Base-by-base conservation (phyloP, 2,113 vertebrate species). In the Ptyas mucosa region DNA sequence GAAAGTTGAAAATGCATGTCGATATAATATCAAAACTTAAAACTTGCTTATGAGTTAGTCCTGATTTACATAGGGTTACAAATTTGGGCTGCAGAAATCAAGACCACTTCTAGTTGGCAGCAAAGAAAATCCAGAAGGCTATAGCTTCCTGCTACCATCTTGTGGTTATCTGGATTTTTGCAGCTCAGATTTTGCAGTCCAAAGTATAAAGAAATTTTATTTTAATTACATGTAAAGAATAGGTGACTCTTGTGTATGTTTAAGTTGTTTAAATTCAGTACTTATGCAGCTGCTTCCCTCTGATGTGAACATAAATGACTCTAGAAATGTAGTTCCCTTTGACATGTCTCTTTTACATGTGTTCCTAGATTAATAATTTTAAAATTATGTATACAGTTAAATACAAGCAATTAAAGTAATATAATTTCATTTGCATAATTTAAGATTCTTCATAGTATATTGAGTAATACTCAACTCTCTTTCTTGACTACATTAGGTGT, bases 311-410 rank as follows among this genome's bases (percentile, higher is more conserved):
- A 34, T n/a, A 24, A 53, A 23, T 54, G 29, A n/a, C 52, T 54
- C 8, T 87, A 11, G 12, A 26, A 52, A 87, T 87, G 49, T 87
- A 14, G 14, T 52, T 29, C 2, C 86, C 26, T 53, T 29, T 51
- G 23, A 53, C 46, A 51, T 49, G 3, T 49, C 85, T 75, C n/a
- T 34, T 87, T 87, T 24, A 87, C 85, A 87, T 87, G 49, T 3
- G 12, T 87, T 87, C 24, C 39, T 26, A 29, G 46, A 51, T 87
- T 51, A 24, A 15, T 75, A 93, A 58, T 93, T 92, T 96, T 57
- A 29, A 89, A 11, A 93, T 93, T 94, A 43, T 93, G 5, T 91
- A 49, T 94, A 92, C 92, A 69, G 95, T 90, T 92, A 95, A 88
- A 88, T 96, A 91, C 61, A 95, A 88, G n/a, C 53, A 92, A 91